Base-by-base conservation (phyloP, 1,140 invertebrate genomes). In the Philopotamus ludificatus region DNA sequence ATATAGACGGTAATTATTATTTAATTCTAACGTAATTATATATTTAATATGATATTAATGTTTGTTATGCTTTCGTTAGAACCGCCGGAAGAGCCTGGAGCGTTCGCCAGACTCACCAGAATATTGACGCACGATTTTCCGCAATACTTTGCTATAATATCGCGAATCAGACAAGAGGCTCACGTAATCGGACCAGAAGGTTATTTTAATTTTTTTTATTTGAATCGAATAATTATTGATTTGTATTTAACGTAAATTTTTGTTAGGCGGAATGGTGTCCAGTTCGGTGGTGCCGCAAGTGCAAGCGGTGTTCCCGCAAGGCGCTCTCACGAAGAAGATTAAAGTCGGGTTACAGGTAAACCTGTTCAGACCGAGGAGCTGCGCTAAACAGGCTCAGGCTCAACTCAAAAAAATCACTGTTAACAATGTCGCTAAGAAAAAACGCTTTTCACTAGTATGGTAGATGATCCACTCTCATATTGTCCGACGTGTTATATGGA, bases 311-410 rank as follows among this genome's bases (percentile, higher is more conserved):
- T 99, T 99, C 83, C 98, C 97, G 15, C 93, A 97, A 72, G 96
- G 96, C 42, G 97, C 98, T 2, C 85, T 99, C 26, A 99, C 96
- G n/a, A 99, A 99, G 86, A 98, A 97, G 78, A 99, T 99, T 79
- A 97, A 97, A 92, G 96, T 99, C 71, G 97, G 97, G 81, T 87
- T 99, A 62, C 98, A 98, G 93, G 97, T 97, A 90, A 92, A 93
- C 82, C 83, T 91, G 67, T 90, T 91, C 84, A 90, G 90, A 79
- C 89, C 89, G 55, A 82, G 88, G 63, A 87, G 87, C 70, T 79
- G 83, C 68, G 79, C 80, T 69, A 63, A 65, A 22, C 77, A 79
- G 57, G 84, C 87, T 66, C 84, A 86, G 72, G 85, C 85, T 76
- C 84, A 84, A 65, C 80, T 89, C 68, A 88, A 90, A 81, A 91